Conservation (phyloP, 1,140 invertebrate species). For the Trichoplusia ni region DNA sequence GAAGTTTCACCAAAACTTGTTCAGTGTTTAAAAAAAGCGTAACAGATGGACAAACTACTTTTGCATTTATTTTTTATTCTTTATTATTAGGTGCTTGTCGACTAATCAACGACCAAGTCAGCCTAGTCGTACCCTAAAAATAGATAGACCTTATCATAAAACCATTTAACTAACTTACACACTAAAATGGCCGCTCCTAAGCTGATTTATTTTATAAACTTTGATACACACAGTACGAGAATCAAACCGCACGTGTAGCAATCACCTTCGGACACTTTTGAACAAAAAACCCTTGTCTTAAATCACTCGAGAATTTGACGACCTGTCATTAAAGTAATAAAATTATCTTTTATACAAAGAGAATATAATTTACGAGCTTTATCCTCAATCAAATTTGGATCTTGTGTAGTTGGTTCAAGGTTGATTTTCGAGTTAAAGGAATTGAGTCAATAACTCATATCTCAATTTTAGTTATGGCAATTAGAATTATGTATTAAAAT, state of each 20-base stretch:
- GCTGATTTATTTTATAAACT: not conserved
- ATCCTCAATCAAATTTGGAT: not conserved
- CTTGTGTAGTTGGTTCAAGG: not conserved
- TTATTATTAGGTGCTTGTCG: too few species aligned
- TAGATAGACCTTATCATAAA: too few species aligned
- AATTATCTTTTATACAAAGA: slow-evolving; percentile 14
- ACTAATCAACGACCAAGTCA: too few species aligned
- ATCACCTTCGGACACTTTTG: slow-evolving; percentile 9
- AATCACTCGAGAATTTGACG: not conserved
- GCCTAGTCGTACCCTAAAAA: too few species aligned
- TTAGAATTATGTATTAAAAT: slow-evolving; percentile 20
- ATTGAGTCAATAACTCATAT: slow-evolving; percentile 17
- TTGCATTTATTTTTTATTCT: too few species aligned
- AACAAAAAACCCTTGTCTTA: slow-evolving; percentile 13
- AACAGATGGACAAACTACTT: too few species aligned
- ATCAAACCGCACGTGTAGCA: slow-evolving; percentile 28
- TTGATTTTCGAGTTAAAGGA: not conserved
- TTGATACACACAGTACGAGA: slow-evolving; percentile 10
- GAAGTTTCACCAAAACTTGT: too few species aligned
- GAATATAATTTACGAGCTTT: slow-evolving; percentile 16
- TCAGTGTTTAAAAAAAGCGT: too few species aligned
- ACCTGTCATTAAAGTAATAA: slow-evolving; percentile 40
- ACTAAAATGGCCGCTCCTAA: too few species aligned
- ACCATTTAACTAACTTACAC: too few species aligned
- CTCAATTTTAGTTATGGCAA: slow-evolving; percentile 22